phyloP scores from a whole-genome alignment of 1,140 invertebrate species.

The Pygmarrhopalites habei region DNA sequence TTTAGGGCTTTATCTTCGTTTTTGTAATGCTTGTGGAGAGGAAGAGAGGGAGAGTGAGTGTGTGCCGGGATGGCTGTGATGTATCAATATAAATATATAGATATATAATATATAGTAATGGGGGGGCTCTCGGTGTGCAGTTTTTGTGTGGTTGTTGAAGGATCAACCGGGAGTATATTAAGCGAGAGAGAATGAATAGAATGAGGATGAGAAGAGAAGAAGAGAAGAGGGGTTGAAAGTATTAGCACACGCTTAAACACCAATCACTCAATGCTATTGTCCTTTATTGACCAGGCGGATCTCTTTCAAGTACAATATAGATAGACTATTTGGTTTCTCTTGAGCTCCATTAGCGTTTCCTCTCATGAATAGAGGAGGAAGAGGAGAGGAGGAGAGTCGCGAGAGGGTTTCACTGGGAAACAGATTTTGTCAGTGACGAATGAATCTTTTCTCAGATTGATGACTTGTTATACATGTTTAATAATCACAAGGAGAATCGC shows the following conservation, averaged over 20 bases:
- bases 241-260: conserved; percentile 16
- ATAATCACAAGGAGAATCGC: not conserved
- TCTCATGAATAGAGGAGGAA: not conserved
- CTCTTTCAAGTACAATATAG: conserved; percentile 8
- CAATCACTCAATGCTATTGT: conserved; percentile 13
- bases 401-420: no score
- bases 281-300: conserved; percentile 14
- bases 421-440: conserved; percentile 11
- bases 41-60: not conserved
- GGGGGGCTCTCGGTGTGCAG: not conserved
- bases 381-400: no score
- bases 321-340: conserved; percentile 6
- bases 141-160: not conserved
- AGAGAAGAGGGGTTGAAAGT: conserved; percentile 13
- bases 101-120: no score
- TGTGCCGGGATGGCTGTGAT: no score
- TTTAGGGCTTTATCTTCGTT: no score
- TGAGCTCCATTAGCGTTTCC: conserved; percentile 20
- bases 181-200: not conserved
- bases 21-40: not conserved
- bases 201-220: not conserved
- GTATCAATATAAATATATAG: no score
- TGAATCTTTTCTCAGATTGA: conserved; percentile 5
- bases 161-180: not conserved
- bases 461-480: conserved; percentile 4